Evolutionary conservation across 2,113 vertebrate genomes (phyloP), one percentile per base, ranked within the genome.

Genomic region (Lampris megalopsis): DNA sequence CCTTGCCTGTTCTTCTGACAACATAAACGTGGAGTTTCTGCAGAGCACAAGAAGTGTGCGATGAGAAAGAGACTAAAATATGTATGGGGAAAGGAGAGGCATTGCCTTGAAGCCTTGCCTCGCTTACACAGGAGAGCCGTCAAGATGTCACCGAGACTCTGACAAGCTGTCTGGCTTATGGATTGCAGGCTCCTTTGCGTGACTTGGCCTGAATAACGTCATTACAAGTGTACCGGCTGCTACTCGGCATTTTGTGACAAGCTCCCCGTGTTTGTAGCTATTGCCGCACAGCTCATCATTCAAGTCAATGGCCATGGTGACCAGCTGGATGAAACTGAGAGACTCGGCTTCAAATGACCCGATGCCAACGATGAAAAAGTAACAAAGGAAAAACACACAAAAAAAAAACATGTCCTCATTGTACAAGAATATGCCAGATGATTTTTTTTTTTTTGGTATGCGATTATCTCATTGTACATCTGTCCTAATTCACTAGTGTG

Each of bases 1-100:
- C 63, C 63, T 65, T 65, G 63, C 36, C 11, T 67, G 64, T 41
- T 49, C 24, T 37, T 52, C 49, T 67, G 49, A 67, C 48, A 67
- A 13, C 52, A 10, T 52, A 36, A 67, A 2, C 47, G 49, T 65
- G 37, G 52, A 52, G 53, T 52, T 66, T 42, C 24, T 37, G 63
- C 35, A 43, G 45, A 37, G 63, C 35, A 41, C 47, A 8, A 11
- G 41, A 9, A 60, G 37, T 11, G 40, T 52, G 61, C 35, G 50
- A 64, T 11, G 7, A 62, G 36, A 3, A 60, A 54, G 35, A 65
- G 24, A 13, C 7, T 64, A 50, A 65, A 42, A 73, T 50, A 61
- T 50, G 57, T 63, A 43, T 5, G 0, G 53, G 62, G 41, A 24
- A 58, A 79, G 53, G 54, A 63, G 65, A 70, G 48, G 48, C 8